Base-by-base conservation (phyloP, 64 coral and sea anemone species). In the Actinia equina region DNA sequence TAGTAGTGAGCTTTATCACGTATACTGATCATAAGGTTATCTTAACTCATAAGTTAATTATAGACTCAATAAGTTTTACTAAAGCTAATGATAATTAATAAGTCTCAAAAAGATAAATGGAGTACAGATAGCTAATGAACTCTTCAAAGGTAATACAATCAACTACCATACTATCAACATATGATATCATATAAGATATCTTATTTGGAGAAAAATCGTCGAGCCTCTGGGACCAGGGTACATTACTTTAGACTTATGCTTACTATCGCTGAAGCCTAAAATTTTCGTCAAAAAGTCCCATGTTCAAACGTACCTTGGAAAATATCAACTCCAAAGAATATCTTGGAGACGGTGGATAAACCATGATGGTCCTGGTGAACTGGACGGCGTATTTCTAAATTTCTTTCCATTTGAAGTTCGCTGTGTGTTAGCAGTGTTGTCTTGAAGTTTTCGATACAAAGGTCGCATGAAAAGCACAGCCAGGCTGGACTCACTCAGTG, bases 311-410 rank as follows among this genome's bases (percentile, higher is more conserved):
- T 87, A 92, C 90, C 90, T 92, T 92, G 90, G 64, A 92, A 92
- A 70, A 92, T 92, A 83, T 92, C 90, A 20, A 86, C 78, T 13
- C 90, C 90, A 22, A 92, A 87, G 59, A 92, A 92, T 55, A 92
- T 87, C 62, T 92, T 92, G 15, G 90, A 92, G 2, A 80, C 90
- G 18, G 61, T 87, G 12, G 90, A 92, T 25, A 92, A 43, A 4
- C 84, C 90, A 18, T 44, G 44, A 7, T 85, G 83, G 27, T 85
- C 30, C 54, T 92, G 90, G 15, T 59, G 25, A 10, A 52, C 49
- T 37, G 90, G 90, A 51, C 76, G 56, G 17, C 90, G 90, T 25
- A 82, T 65, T 25, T 81, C 49, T 17, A 92, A 60, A 4, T 82
- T 59, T 87, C 58, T 87, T 1, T 92, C 85, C 90, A 92, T 92